phyloP scores from a whole-genome alignment of 2,113 vertebrate species.

The Platanista minor region DNA sequence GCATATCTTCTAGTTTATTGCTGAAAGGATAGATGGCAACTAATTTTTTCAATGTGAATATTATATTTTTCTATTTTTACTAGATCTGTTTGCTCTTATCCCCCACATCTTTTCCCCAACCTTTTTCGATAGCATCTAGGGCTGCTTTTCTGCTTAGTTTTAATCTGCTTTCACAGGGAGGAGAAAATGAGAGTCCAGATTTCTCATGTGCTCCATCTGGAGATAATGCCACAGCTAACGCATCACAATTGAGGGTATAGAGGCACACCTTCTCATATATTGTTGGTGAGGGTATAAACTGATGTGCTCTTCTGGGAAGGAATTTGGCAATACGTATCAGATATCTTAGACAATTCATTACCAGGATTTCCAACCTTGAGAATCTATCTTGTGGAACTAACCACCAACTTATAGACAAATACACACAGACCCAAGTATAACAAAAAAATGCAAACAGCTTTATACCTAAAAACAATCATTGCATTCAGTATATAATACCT shows the following conservation, averaged over 20 bases:
- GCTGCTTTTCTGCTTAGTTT: background rate
- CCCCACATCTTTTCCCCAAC: background rate
- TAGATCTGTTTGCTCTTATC: background rate
- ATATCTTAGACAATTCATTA: background rate
- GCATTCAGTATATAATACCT: background rate
- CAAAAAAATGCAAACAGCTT: background rate
- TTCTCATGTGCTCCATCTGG: background rate
- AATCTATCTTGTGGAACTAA: background rate
- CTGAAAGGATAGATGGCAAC: slow-evolving; percentile 32
- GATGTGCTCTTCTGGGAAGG: background rate
- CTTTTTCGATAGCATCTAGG: background rate
- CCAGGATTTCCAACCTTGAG: background rate
- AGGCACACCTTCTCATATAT: background rate
- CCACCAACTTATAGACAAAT: background rate
- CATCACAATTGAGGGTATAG: background rate
- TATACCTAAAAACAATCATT: background rate
- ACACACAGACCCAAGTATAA: background rate
- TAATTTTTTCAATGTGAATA: background rate
- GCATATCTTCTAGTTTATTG: background rate
- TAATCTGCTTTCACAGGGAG: background rate
- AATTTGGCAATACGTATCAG: background rate
- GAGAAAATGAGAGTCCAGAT: background rate
- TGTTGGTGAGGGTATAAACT: background rate
- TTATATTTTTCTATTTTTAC: slow-evolving; percentile 16
- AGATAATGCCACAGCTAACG: background rate